Percentiles rank a stretch among this genome's conserved stretches.
Conservation (phyloP, 30 jellyfish, hydroid and myxozoan species). For the Hydra vulgaris region DNA sequence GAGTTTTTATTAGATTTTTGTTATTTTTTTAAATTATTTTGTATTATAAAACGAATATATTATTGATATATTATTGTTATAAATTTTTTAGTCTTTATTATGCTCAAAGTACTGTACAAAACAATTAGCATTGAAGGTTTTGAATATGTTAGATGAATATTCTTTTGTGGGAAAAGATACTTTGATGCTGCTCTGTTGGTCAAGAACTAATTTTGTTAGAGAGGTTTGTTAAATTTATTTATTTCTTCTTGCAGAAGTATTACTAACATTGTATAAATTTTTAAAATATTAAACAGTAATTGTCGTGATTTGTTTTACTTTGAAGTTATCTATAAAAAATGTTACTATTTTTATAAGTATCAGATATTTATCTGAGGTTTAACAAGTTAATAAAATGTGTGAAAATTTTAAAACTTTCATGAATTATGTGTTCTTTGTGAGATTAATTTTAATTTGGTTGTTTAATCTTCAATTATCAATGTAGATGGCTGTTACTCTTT, state of each 20-base stretch:
- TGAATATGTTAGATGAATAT: conserved; percentile 16
- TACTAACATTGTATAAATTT: not conserved
- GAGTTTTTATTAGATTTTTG: too few relatives aligned
- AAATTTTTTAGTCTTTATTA: conserved; percentile 43
- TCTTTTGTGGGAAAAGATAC: conserved; percentile 47
- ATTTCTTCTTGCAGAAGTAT: not conserved
- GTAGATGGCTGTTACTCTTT: too few relatives aligned
- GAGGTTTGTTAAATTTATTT: conserved; percentile 34
- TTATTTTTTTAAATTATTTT: too few relatives aligned
- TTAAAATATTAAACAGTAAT: not conserved
- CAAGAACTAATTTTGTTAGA: conserved; percentile 34
- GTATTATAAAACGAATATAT: too few relatives aligned
- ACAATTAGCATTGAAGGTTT: conserved; percentile 23
- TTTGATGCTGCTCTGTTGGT: conserved; percentile 49
- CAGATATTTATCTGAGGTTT: too few relatives aligned
- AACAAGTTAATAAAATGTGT: too few relatives aligned
- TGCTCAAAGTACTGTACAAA: conserved; percentile 44
- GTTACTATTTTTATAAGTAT: too few relatives aligned
- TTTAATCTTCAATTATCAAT: too few relatives aligned
- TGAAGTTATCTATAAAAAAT: too few relatives aligned
- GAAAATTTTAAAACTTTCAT: too few relatives aligned
- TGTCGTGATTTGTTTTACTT: not conserved
- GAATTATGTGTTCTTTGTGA: too few relatives aligned
- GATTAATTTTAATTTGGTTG: too few relatives aligned
- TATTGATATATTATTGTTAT: not conserved